phyloP scores from a whole-genome alignment of 1,140 invertebrate genomes.

The Lepidurus arcticus region DNA sequence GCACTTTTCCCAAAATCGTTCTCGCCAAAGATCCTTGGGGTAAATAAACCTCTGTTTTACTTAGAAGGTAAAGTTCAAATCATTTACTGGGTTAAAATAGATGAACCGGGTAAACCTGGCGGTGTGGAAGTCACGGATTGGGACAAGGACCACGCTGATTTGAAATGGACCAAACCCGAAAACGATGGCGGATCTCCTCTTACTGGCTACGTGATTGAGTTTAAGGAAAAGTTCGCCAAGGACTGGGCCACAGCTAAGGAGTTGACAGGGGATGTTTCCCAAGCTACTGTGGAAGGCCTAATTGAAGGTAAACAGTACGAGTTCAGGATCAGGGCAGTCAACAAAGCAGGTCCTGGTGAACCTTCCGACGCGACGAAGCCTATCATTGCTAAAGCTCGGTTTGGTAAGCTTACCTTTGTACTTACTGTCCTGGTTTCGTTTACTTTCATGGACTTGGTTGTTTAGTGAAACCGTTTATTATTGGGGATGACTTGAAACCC shows the following conservation, averaged over 20 bases:
- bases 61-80: conserved; percentile 35
- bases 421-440: conserved; percentile 34
- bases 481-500: conserved; percentile 76
- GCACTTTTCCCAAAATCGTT: conserved; percentile 73
- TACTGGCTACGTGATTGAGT: conserved; percentile 86
- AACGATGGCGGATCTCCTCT: conserved; percentile 91
- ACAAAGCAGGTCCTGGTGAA: conserved; percentile 91
- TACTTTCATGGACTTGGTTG: background rate
- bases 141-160: conserved; percentile 91
- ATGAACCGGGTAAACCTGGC: conserved; percentile 87
- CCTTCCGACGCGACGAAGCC: conserved; percentile 91
- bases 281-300: conserved; percentile 75
- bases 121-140: conserved; percentile 87
- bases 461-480: conserved; percentile 81
- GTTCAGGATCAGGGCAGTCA: conserved; percentile 90
- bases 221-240: conserved; percentile 83
- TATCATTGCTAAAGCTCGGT: conserved; percentile 89
- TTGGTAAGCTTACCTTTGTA: conserved; percentile 47
- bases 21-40: conserved; percentile 97
- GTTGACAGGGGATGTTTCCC: conserved; percentile 66
- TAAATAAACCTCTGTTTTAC: conserved; percentile 46
- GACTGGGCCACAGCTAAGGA: conserved; percentile 77
- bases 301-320: conserved; percentile 94
- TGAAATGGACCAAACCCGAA: conserved; percentile 79
- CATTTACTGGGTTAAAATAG: conserved; percentile 47